Base-by-base conservation (phyloP, 1,140 invertebrate species). In the Pentalonia nigronervosa region DNA sequence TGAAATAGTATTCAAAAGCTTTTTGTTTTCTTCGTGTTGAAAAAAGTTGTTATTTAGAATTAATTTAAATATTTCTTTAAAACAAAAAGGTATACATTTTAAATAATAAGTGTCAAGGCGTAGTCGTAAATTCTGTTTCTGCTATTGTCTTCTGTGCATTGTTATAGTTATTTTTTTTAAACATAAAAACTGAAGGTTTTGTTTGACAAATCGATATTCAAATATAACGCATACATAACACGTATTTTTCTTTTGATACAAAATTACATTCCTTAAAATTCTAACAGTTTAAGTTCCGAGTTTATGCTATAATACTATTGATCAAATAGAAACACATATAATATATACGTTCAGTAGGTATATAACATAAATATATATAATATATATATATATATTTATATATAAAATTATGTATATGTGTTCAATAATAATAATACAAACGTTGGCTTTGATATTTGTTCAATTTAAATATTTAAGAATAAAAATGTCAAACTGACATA, bases 151-250 rank as follows among this genome's bases (percentile, higher is more conserved):
- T 90, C 60, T 45, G 36, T 90, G 14, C 36, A 90, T 90, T 90
- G 89, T 67, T 89, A 89, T 56, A 36, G n/a, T 41, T 89, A 56
- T 89, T 90, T 41, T 50, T 67, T 56, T 60, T 45, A 67, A 41
- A 45, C 89, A 41, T 14, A 90, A 90, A 60, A 41, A 90, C 89
- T 60, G 36, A 90, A 90, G 56, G 56, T 90, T 90, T 90, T 90
- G 89, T 90, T 90, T 67, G 34, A 67, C 89, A 67, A 60, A 90
- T 90, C 89, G 89, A 90, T 90, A 90, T 60, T 90, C 56, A 67
- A 90, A 90, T 41, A 60, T 25, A 45, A 90, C 53, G 23, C 56
- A 41, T 90, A 67, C 17, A n/a, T 67, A 90, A 90, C 41, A 60
- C 56, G 53, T 90, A 67, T 89, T 48, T 89, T 67, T 67, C 56